phyloP scores from a whole-genome alignment of 2,888 invertebrate species.

The Ophion ellenae region DNA sequence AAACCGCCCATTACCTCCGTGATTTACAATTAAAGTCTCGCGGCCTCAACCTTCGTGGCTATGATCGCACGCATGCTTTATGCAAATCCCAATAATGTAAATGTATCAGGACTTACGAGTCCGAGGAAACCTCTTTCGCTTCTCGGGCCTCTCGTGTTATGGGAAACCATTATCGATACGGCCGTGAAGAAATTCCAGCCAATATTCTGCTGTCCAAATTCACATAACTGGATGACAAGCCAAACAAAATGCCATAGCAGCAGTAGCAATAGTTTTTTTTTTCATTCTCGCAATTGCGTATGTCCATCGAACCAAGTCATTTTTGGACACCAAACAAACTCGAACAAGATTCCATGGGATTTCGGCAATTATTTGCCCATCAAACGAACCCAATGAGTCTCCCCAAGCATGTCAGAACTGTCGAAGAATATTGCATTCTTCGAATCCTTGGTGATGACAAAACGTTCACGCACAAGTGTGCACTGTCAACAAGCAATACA shows the following conservation, averaged over 20 bases:
- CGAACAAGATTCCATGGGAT: background rate
- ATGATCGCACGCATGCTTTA: conserved; percentile 52
- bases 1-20: conserved; percentile 65
- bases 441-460: conserved; percentile 8
- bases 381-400: background rate
- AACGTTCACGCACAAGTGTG: conserved; percentile 24
- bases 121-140: background rate
- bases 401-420: background rate
- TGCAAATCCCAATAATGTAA: background rate
- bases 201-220: background rate
- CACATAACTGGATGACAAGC: background rate
- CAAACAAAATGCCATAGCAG: no score
- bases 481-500: conserved; percentile 34
- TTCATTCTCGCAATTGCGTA: no score
- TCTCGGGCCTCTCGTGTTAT: background rate
- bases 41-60: conserved; percentile 43
- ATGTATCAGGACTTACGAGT: background rate
- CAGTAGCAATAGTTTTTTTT: no score
- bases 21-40: conserved; percentile 66
- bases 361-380: background rate
- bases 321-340: background rate
- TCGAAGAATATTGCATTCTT: conserved; percentile 23
- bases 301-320: no score
- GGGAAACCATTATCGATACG: background rate
- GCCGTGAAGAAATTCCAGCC: background rate